phyloP scores from a whole-genome alignment of 2,888 invertebrate genomes.

The Sinotaia quadrata region DNA sequence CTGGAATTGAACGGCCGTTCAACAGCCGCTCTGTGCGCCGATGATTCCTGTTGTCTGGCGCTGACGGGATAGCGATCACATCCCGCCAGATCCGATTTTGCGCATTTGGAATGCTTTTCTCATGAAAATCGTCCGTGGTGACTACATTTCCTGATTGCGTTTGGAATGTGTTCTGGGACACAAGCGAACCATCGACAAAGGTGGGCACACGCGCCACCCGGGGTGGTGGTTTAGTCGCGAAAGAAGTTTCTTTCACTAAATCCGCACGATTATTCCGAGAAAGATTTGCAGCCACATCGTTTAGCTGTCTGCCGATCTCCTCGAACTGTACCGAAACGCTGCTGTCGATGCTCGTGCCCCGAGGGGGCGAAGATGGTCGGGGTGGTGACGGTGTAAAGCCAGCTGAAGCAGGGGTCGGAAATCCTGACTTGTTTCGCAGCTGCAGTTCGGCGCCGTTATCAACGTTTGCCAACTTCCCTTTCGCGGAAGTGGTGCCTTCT shows the following conservation, averaged over 20 bases:
- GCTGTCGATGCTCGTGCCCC: conserved; percentile 13
- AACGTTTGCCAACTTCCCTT: conserved; percentile 2
- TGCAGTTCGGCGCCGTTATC: background rate
- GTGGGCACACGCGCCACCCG: no score
- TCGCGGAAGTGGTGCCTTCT: conserved; percentile 16
- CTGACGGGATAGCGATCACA: background rate
- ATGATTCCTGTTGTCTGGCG: background rate
- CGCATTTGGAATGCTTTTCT: background rate
- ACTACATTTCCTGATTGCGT: background rate
- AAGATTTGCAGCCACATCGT: no score
- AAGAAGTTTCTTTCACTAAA: background rate
- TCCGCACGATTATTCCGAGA: background rate
- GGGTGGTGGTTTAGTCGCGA: no score
- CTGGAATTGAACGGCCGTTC: background rate
- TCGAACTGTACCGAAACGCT: conserved; percentile 5
- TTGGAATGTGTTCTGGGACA: no score
- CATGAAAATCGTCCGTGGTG: background rate
- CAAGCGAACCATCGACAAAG: no score
- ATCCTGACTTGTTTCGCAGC: background rate
- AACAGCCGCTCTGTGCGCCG: background rate
- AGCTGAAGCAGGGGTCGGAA: conserved; percentile 8
- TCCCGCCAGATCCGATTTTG: background rate
- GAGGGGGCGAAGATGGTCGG: background rate
- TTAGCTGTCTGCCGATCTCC: background rate
- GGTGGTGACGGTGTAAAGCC: background rate